Base-by-base conservation (phyloP, 2,113 vertebrate genomes). In the Jaculus jaculus region DNA sequence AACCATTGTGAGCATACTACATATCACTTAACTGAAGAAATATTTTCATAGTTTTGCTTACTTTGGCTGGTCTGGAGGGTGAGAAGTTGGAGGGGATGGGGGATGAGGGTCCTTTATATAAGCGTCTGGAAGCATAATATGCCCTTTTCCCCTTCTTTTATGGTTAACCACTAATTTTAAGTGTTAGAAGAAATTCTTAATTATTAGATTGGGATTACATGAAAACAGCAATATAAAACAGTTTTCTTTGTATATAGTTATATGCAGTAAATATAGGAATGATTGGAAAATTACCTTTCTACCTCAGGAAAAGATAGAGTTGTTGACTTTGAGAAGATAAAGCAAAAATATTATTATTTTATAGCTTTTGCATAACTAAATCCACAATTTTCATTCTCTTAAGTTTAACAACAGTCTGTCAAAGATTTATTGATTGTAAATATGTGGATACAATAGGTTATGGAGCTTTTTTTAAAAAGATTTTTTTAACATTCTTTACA, bases 121-220 rank as follows among this genome's bases (percentile, higher is more conserved):
- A 95, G 47, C 15, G 61, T 94, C 95, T 26, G 80, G 42, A 74
- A 75, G 7, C 15, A 77, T 73, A 72, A 47, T 80, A 21, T 81
- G 24, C 79, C 54, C 81, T n/a, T 20, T 75, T 79, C 81, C 81
- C 24, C 90, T 92, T 91, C 8, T 94, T 84, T 89, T 66, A 77
- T 72, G 9, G 61, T 90, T 8, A 80, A 37, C 68, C n/a, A 73
- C 37, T 80, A 34, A 92, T 69, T 92, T 91, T 87, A 74, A 87
- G 77, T 91, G 75, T 88, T 83, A 79, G 80, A 96, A 72, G 37
- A 71, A 92, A 87, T 73, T 86, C 84, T 68, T 83, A 71, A 60
- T 34, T 71, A 66, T 87, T 66, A 51, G 71, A 72, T 86, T 85
- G 74, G 74, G 65, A 90, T 42, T 79, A 81, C 42, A 8, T 47